Conservation (phyloP, 1,140 invertebrate genomes). For the Drosophila obscura region DNA sequence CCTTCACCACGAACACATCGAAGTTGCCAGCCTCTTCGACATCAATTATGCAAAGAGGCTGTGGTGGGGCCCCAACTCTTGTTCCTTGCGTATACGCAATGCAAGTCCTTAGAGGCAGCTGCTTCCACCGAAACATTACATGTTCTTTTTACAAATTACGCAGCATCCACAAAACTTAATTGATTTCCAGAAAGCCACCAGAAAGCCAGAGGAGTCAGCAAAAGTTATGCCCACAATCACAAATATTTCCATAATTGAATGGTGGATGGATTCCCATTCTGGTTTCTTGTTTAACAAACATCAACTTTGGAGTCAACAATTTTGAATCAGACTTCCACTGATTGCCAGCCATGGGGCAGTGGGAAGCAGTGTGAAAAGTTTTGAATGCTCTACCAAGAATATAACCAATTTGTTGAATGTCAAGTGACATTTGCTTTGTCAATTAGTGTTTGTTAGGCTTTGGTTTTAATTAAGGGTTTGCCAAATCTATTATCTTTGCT, state of each 20-base stretch:
- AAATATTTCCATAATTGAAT: constrained; percentile 32
- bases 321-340: constrained; percentile 15
- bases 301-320: constrained; percentile 8
- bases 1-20: constrained; percentile 33
- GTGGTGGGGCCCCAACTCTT: constrained; percentile 6
- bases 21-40: constrained; percentile 9
- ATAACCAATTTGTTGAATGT: not conserved
- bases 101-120: constrained; percentile 5
- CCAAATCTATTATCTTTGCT: not conserved
- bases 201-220: constrained; percentile 19
- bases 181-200: constrained; percentile 10
- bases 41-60: constrained; percentile 56
- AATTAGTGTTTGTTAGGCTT: constrained; percentile 4
- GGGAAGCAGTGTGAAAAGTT: not conserved
- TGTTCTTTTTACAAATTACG: constrained; percentile 11
- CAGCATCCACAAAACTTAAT: constrained; percentile 19
- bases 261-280: not conserved
- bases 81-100: constrained; percentile 48
- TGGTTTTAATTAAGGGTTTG: not conserved
- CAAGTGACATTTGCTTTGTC: not conserved
- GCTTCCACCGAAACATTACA: not conserved
- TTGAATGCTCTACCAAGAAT: not conserved
- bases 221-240: constrained; percentile 19
- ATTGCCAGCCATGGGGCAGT: not conserved
- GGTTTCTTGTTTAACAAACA: constrained; percentile 16